Percentiles rank a stretch among this genome's conserved stretches.
Conservation (phyloP, 2,113 vertebrate species). For the Clarias macrocephalus region DNA sequence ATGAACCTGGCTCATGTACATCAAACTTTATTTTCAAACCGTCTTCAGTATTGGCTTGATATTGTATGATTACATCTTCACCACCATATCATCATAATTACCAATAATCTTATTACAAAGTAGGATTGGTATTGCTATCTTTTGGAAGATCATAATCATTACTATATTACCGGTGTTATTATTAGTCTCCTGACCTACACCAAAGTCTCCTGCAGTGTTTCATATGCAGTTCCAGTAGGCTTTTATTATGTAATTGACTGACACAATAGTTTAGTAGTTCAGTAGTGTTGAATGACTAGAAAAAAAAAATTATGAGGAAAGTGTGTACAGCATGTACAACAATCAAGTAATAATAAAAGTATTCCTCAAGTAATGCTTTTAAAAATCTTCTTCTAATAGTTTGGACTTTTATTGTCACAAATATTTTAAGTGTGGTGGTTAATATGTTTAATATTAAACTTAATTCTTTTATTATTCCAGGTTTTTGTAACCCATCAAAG, state of each 20-base stretch:
- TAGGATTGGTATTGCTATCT: not conserved
- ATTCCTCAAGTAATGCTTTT: too few species aligned
- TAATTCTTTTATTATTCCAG: not conserved
- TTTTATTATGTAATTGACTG: not conserved
- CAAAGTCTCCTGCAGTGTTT: not conserved
- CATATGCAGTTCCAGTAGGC: not conserved
- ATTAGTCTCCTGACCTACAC: not conserved
- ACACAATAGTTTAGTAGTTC: not conserved
- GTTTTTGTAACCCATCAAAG: not conserved
- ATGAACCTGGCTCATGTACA: not conserved
- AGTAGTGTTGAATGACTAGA: not conserved
- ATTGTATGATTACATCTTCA: not conserved
- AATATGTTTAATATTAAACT: not conserved
- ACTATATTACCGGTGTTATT: not conserved
- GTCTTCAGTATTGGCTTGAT: not conserved
- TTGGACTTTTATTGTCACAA: not conserved
- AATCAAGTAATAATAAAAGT: not conserved
- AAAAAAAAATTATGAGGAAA: not conserved
- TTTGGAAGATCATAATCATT: not conserved
- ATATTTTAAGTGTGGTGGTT: not conserved
- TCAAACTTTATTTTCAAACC: not conserved
- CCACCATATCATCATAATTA: not conserved
- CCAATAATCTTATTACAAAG: not conserved
- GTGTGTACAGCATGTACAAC: not conserved
- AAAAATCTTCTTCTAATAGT: not conserved